Base-by-base conservation (phyloP, 2,797 vertebrate genomes). In the Sebastes reedi region DNA sequence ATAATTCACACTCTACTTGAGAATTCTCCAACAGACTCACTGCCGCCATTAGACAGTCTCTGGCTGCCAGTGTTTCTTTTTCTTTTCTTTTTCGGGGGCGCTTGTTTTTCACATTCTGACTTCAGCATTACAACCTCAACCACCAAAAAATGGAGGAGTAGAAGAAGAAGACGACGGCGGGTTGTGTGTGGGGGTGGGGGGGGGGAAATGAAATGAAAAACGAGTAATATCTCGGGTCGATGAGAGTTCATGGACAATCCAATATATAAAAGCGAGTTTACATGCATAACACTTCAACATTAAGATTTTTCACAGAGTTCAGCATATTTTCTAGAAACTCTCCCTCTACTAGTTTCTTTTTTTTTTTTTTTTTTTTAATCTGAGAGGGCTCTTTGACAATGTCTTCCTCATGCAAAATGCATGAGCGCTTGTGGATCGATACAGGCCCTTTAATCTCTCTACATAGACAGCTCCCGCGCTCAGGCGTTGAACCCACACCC, bases 1-100 rank as follows among this genome's bases (percentile, higher is more conserved):
- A 95, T 95, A 95, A 95, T 95, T 95, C 92, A 95, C 90, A 90
- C 91, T 87, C 92, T 94, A 87, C 93, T 94, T 93, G 92, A 94
- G 89, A 90, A 94, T 94, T 94, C 94, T 94, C 92, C 90, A 89
- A 90, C 91, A 86, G 88, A 93, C 92, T 88, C 90, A 60, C 86
- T 83, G 89, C 92, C 87, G 89, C 91, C 93, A 94, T 94, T 93
- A 94, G 91, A 91, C 90, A 87, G 87, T 87, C 92, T 92, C 88
- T 58, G 84, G 81, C 91, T 92, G 89, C 83, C 88, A 86, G 86
- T 84, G 88, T 83, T 90, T 88, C 70, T 85, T 77, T 84, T 75
- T 67, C 60, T 67, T 72, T 72, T 72, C 6, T 83, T 75, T 76
- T 79, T 32, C 2, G 8, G 56, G 58, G 78, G 76, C 36, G 55